Evolutionary conservation across 2,888 invertebrate genomes (phyloP).

Genomic region (Hydrotaea diabolus): DNA sequence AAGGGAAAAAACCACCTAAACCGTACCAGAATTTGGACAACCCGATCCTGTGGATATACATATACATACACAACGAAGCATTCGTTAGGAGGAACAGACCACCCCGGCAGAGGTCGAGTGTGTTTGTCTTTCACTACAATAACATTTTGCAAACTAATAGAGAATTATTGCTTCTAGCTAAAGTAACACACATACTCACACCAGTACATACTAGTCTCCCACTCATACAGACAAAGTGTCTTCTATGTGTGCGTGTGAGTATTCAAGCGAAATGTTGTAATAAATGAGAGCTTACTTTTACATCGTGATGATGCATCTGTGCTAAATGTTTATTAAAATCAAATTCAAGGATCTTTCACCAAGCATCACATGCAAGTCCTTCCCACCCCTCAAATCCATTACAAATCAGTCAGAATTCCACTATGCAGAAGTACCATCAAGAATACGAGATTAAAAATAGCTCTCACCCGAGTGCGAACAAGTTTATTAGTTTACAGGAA

Average conservation of each 20-base stretch:
- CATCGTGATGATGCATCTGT: constrained; percentile 41
- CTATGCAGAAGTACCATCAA: too few species aligned
- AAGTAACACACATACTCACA: constrained; percentile 30
- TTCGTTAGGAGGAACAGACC: not conserved
- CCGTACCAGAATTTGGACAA: too few species aligned
- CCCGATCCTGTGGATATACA: too few species aligned
- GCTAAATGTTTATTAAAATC: constrained; percentile 50
- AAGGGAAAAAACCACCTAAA: too few species aligned
- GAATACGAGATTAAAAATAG: not conserved
- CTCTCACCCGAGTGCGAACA: too few species aligned
- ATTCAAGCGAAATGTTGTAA: not conserved
- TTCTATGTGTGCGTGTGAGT: not conserved
- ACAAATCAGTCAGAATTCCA: too few species aligned
- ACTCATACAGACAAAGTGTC: not conserved
- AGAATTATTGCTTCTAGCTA: constrained; percentile 61
- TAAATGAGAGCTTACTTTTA: not conserved
- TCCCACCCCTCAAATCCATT: not conserved
- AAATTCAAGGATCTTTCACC: constrained; percentile 35
- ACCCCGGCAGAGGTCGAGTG: constrained; percentile 49
- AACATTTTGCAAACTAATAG: constrained; percentile 60
- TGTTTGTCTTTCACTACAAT: constrained; percentile 50
- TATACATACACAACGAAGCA: too few species aligned
- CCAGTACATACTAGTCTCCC: not conserved
- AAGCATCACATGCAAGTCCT: not conserved
- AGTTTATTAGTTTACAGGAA: too few species aligned